Conservation (phyloP, 2,797 vertebrate species). For the Rhyacichthys aspro region DNA sequence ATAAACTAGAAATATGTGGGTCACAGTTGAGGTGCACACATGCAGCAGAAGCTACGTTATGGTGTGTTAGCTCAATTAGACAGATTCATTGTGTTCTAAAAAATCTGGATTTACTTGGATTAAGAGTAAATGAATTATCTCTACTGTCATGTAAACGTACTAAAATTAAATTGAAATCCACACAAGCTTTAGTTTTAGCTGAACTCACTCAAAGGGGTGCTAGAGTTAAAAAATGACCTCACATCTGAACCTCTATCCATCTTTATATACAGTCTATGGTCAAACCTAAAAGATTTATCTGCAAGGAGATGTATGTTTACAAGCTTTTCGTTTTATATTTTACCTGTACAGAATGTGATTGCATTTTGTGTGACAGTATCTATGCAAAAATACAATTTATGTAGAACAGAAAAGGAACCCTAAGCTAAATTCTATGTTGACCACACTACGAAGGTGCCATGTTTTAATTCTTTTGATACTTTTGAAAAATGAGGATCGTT, state of each 20-base stretch:
- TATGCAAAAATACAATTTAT: conserved; percentile 78
- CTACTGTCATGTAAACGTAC: not conserved
- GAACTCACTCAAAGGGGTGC: not conserved
- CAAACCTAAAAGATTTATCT: conserved; percentile 14
- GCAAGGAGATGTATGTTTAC: conserved; percentile 55
- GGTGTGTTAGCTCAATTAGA: too few relatives aligned
- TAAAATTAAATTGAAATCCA: not conserved
- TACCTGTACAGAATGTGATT: conserved; percentile 68
- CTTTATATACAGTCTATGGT: not conserved
- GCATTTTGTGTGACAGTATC: conserved; percentile 69
- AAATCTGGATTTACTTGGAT: not conserved
- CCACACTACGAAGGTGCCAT: conserved; percentile 46
- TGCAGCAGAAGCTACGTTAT: too few relatives aligned
- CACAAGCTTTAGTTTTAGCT: not conserved
- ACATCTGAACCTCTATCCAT: not conserved
- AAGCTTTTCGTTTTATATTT: conserved; percentile 56
- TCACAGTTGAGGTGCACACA: too few relatives aligned
- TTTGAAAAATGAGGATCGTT: conserved; percentile 21
- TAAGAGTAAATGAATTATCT: not conserved
- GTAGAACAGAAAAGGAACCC: conserved; percentile 42
- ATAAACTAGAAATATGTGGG: too few relatives aligned
- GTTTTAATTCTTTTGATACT: conserved; percentile 32
- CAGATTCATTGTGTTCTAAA: not conserved
- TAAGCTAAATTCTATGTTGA: conserved; percentile 23
- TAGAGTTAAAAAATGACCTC: not conserved